Conservation (phyloP, 2,888 invertebrate genomes). For the Emmelina monodactyla region DNA sequence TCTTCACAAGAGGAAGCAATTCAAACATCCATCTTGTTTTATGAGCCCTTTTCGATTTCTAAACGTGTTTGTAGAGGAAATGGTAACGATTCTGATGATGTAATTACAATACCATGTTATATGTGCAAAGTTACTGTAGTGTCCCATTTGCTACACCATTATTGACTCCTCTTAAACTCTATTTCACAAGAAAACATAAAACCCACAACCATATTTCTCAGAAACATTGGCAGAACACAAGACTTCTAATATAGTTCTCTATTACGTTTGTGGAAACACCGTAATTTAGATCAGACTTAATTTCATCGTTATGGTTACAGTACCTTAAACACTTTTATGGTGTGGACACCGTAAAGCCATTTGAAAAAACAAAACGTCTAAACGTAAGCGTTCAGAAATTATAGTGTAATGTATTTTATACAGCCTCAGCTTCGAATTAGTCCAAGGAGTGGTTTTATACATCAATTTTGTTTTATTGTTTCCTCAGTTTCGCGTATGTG, state of each 20-base stretch:
- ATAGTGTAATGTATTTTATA: slow-evolving; percentile 37
- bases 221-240: too few relatives aligned
- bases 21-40: slow-evolving; percentile 41
- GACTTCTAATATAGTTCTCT: too few relatives aligned
- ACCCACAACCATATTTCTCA: too few relatives aligned
- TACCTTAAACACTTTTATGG: neutral
- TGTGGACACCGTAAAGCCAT: neutral
- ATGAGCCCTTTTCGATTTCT: slow-evolving; percentile 41
- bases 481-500: slow-evolving; percentile 60
- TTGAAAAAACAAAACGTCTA: slow-evolving; percentile 1
- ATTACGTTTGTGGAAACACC: too few relatives aligned
- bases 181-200: too few relatives aligned
- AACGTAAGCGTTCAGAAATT: slow-evolving; percentile 27
- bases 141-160: too few relatives aligned
- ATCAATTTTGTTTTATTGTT: slow-evolving; percentile 59
- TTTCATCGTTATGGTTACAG: neutral
- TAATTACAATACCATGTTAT: slow-evolving; percentile 15
- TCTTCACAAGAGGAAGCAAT: slow-evolving; percentile 43
- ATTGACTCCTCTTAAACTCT: too few relatives aligned
- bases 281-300: neutral
- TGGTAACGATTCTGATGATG: slow-evolving; percentile 26
- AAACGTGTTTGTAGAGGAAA: slow-evolving; percentile 34
- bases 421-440: slow-evolving; percentile 36
- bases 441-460: slow-evolving; percentile 54
- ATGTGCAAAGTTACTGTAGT: neutral